Base-by-base conservation (phyloP, 2,888 invertebrate species). In the Ectemnius cavifrons region DNA sequence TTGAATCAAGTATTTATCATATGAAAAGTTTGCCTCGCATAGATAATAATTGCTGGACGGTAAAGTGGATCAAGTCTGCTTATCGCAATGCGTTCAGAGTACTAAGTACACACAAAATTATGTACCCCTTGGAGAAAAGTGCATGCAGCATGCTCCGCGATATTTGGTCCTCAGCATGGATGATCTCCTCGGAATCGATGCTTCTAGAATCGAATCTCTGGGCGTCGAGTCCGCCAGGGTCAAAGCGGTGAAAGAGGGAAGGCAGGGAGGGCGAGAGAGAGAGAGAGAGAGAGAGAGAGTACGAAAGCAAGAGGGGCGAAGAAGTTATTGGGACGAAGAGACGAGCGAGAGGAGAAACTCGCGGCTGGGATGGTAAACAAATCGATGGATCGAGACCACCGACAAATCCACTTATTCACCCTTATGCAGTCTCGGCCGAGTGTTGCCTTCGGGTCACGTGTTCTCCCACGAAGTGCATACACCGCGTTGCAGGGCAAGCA, bases 381-480 rank as follows among this genome's bases (percentile, higher is more conserved):
- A 73, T 77, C 72, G 64, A 77, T 72, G 64, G 60, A 58, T 64
- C 63, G 67, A 65, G 62, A 71, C 56, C 71, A 59, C 65, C 72
- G 57, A 63, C 73, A 52, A 68, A 70, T 45, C 68, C 73, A 78
- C 76, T 81, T 71, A 76, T 74, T 76, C 76, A 79, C 61, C 78
- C 73, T 71, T 64, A 67, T 73, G 67, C 60, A 67, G 59, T 64
- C 58, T 23, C 52, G 46, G 20, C 61, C 59, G 58, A 62, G 57
- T 47, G 61, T 70, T 66, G 64, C 60, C 62, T 63, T 67, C 49
- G 59, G 78, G 71, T 70, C 73, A 75, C 74, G 76, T 67, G 73
- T 71, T 62, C 60, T 63, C 65, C 57, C 63, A 68, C 66, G 63
- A 73, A 73, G 68, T 74, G 72, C 64, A 78, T 74, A 67, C 52